Base-by-base conservation (phyloP, 2,888 invertebrate genomes). In the Acronicta aceris region DNA sequence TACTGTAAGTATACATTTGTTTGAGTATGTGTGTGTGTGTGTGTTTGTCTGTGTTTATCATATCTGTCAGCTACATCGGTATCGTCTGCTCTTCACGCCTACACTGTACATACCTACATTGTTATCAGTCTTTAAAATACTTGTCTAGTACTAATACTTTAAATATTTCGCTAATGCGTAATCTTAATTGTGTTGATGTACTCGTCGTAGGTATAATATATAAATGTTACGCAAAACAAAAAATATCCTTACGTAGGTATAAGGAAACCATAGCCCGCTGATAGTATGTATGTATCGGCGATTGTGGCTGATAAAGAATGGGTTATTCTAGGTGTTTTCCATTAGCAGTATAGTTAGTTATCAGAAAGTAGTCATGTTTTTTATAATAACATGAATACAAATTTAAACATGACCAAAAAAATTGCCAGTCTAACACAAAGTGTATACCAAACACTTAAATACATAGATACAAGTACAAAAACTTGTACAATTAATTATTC, bases 11-110 rank as follows among this genome's bases (percentile, higher is more conserved):
- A n/a, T n/a, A 47, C 25, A 15, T 42, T 9, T 42, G 25, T 36
- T 25, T 42, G 9, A 47, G 27, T 49, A 40, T 60, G 49, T n/a
- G 38, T 55, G 27, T 53, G 40, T 46, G 16, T 17, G 30, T 60
- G 50, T 13, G 36, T 55, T 17, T 42, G 45, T 45, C 15, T 38
- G 45, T 36, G 55, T 42, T 48, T 49, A 65, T 73, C 65, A 65
- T 74, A 72, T 73, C 61, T 74, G 73, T 72, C 61, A 58, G 41
- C 40, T 36, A 53, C 51, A 71, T 72, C 56, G 27, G 13, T 42
- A 55, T 46, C 51, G 56, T 70, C 66, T 66, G 46, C 62, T 63
- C 59, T 52, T 57, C 41, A 55, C 48, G 59, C 41, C 36, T 52
- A 49, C 25, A 47, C 45, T 33, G 47, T 48, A 51, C 47, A 38